Evolutionary conservation across 2,797 vertebrate genomes (phyloP).

Genomic region (Tiaroga cobitis): DNA sequence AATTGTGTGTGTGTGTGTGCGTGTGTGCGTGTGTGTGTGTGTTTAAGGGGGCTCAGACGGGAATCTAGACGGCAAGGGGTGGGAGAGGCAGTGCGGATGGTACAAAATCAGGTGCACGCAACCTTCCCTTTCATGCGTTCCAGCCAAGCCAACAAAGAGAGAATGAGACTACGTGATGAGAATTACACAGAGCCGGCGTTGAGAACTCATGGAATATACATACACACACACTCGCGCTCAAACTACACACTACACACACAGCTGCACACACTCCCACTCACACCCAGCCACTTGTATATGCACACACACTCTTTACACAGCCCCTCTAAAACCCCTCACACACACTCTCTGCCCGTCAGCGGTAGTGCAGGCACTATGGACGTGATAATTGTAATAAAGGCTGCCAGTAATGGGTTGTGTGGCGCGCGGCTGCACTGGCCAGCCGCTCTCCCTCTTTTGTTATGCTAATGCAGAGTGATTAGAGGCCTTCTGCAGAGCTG

Average conservation of each 20-base stretch:
- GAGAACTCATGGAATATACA: constrained; percentile 47
- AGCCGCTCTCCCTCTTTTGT: constrained; percentile 62
- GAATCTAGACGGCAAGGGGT: constrained; percentile 24
- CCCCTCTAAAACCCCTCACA: constrained; percentile 42
- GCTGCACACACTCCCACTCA: constrained; percentile 35
- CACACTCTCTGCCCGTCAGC: constrained; percentile 54
- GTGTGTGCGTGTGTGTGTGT: constrained; percentile 12
- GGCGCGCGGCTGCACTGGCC: constrained; percentile 53
- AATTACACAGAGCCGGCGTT: constrained; percentile 31
- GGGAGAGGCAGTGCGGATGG: constrained; percentile 14
- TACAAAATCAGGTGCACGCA: constrained; percentile 47
- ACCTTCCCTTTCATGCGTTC: constrained; percentile 44
- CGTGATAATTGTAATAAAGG: constrained; percentile 68
- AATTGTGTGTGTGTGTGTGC: constrained; percentile 8
- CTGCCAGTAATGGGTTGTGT: constrained; percentile 66
- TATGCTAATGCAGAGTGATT: constrained; percentile 66
- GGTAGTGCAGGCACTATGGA: constrained; percentile 59
- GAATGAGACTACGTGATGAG: constrained; percentile 45
- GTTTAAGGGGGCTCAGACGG: constrained; percentile 6
- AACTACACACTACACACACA: constrained; percentile 45
- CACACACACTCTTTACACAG: constrained; percentile 36
- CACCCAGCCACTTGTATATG: constrained; percentile 48
- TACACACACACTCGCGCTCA: not conserved
- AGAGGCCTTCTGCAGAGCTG: constrained; percentile 63
- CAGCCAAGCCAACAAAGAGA: constrained; percentile 47